Conservation (phyloP, 2,797 vertebrate genomes). For the Gallinago stenura region DNA sequence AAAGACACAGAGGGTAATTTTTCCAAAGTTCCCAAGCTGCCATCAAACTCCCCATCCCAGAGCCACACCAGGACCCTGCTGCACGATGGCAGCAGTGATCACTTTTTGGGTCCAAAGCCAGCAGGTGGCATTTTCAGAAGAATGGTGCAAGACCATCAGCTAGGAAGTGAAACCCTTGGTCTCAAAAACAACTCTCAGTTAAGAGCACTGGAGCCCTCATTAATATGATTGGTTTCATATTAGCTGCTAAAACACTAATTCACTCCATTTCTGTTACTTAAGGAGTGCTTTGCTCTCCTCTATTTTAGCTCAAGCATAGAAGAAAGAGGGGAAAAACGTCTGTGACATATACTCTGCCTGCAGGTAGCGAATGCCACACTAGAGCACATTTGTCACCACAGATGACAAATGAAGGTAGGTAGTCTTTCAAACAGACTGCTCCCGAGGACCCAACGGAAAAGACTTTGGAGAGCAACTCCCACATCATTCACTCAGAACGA, state of each 20-base stretch:
- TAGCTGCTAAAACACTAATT: neutral
- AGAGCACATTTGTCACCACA: neutral
- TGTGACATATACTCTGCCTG: neutral
- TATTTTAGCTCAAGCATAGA: neutral
- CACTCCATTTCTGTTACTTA: neutral
- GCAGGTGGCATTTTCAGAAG: neutral
- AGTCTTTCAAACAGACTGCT: slow-evolving; percentile 25
- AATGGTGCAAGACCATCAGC: neutral
- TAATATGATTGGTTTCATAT: neutral
- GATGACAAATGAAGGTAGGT: slow-evolving; percentile 17
- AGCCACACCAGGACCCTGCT: neutral
- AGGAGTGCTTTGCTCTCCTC: neutral
- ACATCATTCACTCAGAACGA: neutral
- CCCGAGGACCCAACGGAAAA: slow-evolving; percentile 1
- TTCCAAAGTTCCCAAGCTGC: neutral
- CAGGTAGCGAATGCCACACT: neutral
- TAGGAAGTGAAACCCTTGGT: neutral
- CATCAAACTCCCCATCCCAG: neutral
- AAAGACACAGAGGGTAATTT: neutral
- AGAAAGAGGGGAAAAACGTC: neutral
- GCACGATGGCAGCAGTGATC: rapidly evolving
- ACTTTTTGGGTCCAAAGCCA: neutral
- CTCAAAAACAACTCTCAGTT: neutral
- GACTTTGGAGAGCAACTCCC: neutral
- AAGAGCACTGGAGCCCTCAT: neutral